Conservation (phyloP, 2,888 invertebrate species). For the Heteromyza rotundicornis region DNA sequence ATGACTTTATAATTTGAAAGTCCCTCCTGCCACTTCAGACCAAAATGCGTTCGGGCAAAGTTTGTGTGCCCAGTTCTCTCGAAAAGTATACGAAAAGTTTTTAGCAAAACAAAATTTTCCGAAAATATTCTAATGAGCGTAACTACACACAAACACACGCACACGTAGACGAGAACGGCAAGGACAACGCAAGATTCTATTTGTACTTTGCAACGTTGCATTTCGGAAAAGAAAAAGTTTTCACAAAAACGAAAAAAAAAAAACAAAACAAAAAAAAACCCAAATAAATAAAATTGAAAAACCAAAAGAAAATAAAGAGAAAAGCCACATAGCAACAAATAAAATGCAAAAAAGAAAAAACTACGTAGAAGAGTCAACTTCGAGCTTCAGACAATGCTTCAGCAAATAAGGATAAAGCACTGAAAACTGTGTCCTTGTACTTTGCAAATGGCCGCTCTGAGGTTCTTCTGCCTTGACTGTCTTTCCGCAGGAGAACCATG, state of each 20-base stretch:
- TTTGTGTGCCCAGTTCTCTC: too few species aligned
- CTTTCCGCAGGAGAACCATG: neutral
- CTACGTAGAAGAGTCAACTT: neutral
- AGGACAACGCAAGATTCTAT: neutral
- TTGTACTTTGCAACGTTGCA: conserved; percentile 1
- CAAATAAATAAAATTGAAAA: too few species aligned
- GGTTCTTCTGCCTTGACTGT: neutral
- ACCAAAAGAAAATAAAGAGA: too few species aligned
- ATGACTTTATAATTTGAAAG: too few species aligned
- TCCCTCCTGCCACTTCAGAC: too few species aligned
- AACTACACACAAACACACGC: neutral
- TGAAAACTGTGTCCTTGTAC: too few species aligned
- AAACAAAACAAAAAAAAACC: too few species aligned
- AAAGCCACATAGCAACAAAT: too few species aligned
- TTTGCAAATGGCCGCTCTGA: too few species aligned
- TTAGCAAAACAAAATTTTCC: conserved; percentile 34
- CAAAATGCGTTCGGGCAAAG: too few species aligned
- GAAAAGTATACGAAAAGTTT: conserved; percentile 1
- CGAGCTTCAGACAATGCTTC: neutral
- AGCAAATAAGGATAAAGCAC: neutral
- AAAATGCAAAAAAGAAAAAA: neutral
- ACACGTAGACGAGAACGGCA: neutral
- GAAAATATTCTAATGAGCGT: conserved; percentile 53
- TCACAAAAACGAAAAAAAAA: neutral
- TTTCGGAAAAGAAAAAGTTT: neutral